A percentile compares a stretch with the other conserved stretches of the same genome.
phyloP scores from a whole-genome alignment of 2,113 vertebrate genomes.

The Microtus oregoni region DNA sequence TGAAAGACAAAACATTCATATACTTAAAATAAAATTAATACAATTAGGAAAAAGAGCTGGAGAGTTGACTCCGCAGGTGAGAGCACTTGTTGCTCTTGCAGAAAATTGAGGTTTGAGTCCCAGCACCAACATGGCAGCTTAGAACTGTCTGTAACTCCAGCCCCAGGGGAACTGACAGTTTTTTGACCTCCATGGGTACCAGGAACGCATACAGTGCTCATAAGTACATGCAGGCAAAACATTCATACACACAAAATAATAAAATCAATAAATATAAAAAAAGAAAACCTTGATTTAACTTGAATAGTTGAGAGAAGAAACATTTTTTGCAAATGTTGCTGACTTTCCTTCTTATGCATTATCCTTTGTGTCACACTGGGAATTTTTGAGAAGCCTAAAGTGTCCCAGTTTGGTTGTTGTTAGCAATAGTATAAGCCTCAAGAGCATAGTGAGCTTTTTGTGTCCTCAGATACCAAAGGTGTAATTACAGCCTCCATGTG shows the following conservation, averaged over 20 bases:
- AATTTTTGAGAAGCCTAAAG: constrained; percentile 51
- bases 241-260: background rate
- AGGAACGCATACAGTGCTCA: background rate
- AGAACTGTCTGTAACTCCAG: background rate
- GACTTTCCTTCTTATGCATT: constrained; percentile 36
- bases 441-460: constrained; percentile 56
- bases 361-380: constrained; percentile 37
- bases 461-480: constrained; percentile 63
- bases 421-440: constrained; percentile 43
- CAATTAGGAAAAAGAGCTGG: background rate
- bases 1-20: background rate
- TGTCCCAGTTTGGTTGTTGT: constrained; percentile 59
- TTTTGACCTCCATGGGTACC: background rate
- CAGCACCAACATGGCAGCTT: background rate
- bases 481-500: constrained; percentile 57
- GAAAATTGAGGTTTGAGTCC: background rate
- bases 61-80: background rate
- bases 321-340: constrained; percentile 65
- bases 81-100: background rate
- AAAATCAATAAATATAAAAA: background rate
- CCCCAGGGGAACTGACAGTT: background rate
- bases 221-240: background rate
- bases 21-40: background rate
- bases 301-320: constrained; percentile 54
- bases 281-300: constrained; percentile 53